Base-by-base conservation (phyloP, 2,797 vertebrate species). In the Bryconaethiops microstoma region DNA sequence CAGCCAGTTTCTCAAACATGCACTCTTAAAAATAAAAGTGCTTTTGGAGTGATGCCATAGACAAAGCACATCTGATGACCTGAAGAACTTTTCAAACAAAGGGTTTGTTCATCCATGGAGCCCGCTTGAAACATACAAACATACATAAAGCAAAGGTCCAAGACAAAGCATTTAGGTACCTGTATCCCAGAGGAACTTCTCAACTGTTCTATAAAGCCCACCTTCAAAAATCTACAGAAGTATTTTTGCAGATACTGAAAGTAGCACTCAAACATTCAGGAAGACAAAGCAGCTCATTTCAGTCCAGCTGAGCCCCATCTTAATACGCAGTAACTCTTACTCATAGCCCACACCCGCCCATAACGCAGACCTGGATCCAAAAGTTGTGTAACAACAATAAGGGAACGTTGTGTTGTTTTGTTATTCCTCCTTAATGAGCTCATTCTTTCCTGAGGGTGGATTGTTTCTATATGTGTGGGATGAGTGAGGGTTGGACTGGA, bases 301-400 rank as follows among this genome's bases (percentile, higher is more conserved):
- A 39, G 21, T 55, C 50, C 10, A 42, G 55, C 23, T 39, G 2
- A 57, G 54, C 23, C 10, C 19, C 48, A 13, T 67, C 71, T 68
- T 40, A 39, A 50, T 12, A 12, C 39, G 54, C 68, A 72, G 35
- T 16, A 54, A 69, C 25, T 52, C 62, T 69, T 60, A 63, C 73
- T 59, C 52, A 0, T 39, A 13, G 39, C 52, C 48, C 63, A 55
- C 63, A 74, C 13, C 48, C 74, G 55, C 69, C 39, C 75, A 74
- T 63, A 35, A 62, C 78, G 62, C 29, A n/a, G 42, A 62, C 21
- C 54, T 39, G 60, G 50, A 10, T 80, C 79, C 60, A 69, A 35
- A 40, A 17, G 13, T 57, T 77, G n/a, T 63, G 45, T 57, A 68
- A 82, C 54, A 68, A 54, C 77, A 72, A 73, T 73, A 48, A 23